A percentile compares a stretch with the other conserved stretches of the same genome.
phyloP scores from a whole-genome alignment of 2,797 vertebrate species.

The Sebastes jordani region DNA sequence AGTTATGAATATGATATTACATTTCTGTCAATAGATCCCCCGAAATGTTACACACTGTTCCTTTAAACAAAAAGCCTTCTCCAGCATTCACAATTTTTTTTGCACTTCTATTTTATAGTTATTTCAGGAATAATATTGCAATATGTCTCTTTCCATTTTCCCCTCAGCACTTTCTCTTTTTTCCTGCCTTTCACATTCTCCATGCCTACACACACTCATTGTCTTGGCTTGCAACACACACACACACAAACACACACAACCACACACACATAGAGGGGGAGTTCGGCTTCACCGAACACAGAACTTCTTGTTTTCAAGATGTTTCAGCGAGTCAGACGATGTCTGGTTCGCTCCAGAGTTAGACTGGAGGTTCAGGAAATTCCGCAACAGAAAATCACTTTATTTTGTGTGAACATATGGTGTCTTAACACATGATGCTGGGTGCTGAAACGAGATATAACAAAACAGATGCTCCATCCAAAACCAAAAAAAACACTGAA shows the following conservation, averaged over 20 bases:
- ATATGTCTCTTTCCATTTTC: not conserved
- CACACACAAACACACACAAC: not conserved
- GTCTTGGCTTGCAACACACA: slow-evolving; percentile 20
- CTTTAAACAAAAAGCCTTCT: not conserved
- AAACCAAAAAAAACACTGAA: not conserved
- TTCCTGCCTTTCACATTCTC: slow-evolving; percentile 47
- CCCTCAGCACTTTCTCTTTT: slow-evolving; percentile 12
- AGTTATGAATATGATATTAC: no score
- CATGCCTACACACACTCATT: slow-evolving; percentile 53
- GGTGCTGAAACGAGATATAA: not conserved
- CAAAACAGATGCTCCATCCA: not conserved
- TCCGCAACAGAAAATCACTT: not conserved
- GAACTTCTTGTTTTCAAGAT: slow-evolving; percentile 49
- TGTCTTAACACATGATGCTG: not conserved
- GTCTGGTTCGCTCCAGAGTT: slow-evolving; percentile 3
- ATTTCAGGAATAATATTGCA: not conserved
- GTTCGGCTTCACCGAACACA: slow-evolving; percentile 36
- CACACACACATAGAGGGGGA: not conserved
- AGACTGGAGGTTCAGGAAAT: not conserved
- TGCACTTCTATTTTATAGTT: no score
- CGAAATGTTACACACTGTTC: no score
- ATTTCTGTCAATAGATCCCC: no score
- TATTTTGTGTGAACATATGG: not conserved
- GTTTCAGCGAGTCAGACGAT: slow-evolving; percentile 12
- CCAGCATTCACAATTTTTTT: not conserved